Conservation (phyloP, 2,797 vertebrate genomes). For the Eospalax fontanierii region DNA sequence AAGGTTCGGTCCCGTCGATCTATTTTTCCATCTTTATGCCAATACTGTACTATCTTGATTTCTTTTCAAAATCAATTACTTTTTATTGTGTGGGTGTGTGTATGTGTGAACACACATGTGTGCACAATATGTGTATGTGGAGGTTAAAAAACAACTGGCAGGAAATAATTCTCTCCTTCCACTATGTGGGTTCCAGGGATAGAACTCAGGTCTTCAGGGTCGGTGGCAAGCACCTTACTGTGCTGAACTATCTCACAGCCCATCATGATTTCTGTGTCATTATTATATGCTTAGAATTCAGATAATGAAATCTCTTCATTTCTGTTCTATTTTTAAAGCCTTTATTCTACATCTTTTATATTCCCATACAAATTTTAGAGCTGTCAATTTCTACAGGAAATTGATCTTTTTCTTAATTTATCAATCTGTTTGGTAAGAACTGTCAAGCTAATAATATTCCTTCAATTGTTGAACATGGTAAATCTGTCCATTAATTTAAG, state of each 20-base stretch:
- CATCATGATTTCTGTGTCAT: background rate
- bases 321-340: too few species aligned
- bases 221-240: too few species aligned
- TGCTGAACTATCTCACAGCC: too few species aligned
- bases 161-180: too few species aligned
- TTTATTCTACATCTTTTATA: conserved; percentile 46
- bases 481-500: conserved; percentile 26
- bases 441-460: conserved; percentile 23
- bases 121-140: too few species aligned
- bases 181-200: too few species aligned
- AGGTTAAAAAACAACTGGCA: too few species aligned
- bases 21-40: background rate
- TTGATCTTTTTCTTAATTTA: conserved; percentile 1
- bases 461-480: conserved; percentile 6
- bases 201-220: too few species aligned
- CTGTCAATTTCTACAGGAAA: conserved; percentile 47
- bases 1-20: conserved; percentile 13
- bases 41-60: too few species aligned
- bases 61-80: too few species aligned
- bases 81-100: too few species aligned
- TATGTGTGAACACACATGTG: too few species aligned
- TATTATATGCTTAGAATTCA: conserved; percentile 35
- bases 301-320: conserved; percentile 45
- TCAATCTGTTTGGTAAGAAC: background rate
- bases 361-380: conserved; percentile 47